A percentile compares a stretch with the other conserved stretches of the same genome.
Conservation (phyloP, 2,888 invertebrate genomes). For the Heliconius aoede region DNA sequence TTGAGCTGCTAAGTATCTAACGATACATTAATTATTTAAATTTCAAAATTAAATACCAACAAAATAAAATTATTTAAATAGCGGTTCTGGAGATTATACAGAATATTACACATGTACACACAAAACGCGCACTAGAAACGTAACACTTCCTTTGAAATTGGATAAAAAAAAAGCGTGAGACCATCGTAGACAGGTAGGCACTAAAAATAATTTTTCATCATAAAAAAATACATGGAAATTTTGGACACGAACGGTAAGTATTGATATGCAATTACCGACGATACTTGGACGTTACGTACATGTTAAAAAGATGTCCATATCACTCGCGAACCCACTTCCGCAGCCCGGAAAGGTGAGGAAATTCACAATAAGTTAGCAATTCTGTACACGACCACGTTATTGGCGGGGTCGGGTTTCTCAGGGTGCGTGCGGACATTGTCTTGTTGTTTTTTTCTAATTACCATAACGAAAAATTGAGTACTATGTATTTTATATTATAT, state of each 20-base stretch:
- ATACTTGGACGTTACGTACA: slow-evolving; percentile 59
- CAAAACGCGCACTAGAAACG: too few species aligned
- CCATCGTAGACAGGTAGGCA: neutral
- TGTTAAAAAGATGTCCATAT: slow-evolving; percentile 66
- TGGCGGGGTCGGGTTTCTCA: slow-evolving; percentile 64
- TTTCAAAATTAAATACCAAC: too few species aligned
- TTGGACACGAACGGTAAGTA: slow-evolving; percentile 38
- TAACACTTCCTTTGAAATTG: too few species aligned
- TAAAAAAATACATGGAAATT: slow-evolving; percentile 36
- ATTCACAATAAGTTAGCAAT: slow-evolving; percentile 72
- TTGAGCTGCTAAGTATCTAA: too few species aligned
- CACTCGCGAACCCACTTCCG: slow-evolving; percentile 69
- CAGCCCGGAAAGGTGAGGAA: slow-evolving; percentile 77
- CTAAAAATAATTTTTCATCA: neutral
- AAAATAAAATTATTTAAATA: too few species aligned
- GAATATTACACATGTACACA: too few species aligned
- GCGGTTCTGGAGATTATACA: too few species aligned
- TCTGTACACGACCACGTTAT: slow-evolving; percentile 62
- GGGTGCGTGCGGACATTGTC: slow-evolving; percentile 44
- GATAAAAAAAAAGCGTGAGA: neutral
- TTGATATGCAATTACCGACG: slow-evolving; percentile 64
- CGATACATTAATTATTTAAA: too few species aligned
- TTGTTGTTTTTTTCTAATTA: slow-evolving; percentile 16
- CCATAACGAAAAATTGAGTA: neutral
- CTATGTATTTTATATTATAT: neutral